These are phyloP conservation scores for Bombus pyrosoma DNA, from an alignment of 1,140 invertebrate species.

Conservation along the genomic window DNA sequence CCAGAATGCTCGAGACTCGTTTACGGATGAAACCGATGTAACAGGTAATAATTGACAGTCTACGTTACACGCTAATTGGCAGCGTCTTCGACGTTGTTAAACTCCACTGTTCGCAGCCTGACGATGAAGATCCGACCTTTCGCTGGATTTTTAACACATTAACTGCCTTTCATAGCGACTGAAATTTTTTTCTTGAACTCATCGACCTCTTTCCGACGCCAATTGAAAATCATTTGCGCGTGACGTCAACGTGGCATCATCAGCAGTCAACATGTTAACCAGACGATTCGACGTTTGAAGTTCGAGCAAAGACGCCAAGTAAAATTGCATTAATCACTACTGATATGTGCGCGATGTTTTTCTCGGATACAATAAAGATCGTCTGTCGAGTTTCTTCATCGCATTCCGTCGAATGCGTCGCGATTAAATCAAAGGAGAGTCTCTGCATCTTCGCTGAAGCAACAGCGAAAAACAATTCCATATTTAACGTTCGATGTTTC, in stretches of 20 bases:
- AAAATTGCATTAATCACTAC: conserved; percentile 60
- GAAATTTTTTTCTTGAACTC: too few species aligned
- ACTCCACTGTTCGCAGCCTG: conserved; percentile 19
- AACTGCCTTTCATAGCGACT: too few species aligned
- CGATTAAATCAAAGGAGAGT: neutral
- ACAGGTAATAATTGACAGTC: conserved; percentile 65
- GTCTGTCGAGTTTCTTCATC: conserved; percentile 31
- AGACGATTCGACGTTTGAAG: neutral
- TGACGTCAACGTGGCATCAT: too few species aligned
- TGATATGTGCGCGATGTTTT: conserved; percentile 65
- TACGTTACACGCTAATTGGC: conserved; percentile 62
- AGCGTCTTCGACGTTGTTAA: conserved; percentile 24
- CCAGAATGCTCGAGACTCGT: conserved; percentile 34
- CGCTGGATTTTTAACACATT: neutral
- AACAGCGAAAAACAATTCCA: neutral
- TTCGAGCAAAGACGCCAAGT: conserved; percentile 49
- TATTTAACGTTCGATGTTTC: too few species aligned
- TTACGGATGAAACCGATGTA: conserved; percentile 55
- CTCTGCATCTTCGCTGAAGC: neutral
- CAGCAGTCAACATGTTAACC: neutral
- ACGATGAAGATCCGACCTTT: neutral
- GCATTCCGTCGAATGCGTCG: conserved; percentile 12
- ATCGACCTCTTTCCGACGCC: too few species aligned
- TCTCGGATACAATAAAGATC: conserved; percentile 42
- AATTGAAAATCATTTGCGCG: too few species aligned